Conservation (phyloP, 2,888 invertebrate species). For the Pachycephus smyrnensis region DNA sequence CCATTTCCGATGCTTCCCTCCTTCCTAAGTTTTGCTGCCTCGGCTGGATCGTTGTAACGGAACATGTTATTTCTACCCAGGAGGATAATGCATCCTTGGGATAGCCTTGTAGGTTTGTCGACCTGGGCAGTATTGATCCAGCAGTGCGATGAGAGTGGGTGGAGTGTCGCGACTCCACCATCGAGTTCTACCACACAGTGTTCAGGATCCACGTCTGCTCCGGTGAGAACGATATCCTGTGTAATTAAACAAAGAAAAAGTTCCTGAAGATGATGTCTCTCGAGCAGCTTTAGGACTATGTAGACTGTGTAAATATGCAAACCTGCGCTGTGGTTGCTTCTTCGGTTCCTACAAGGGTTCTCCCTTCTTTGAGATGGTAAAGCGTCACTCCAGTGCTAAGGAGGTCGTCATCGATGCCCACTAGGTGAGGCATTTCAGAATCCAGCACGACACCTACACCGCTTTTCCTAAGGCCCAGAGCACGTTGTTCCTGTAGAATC, state of each 20-base stretch:
- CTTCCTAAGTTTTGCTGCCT: constrained; percentile 85
- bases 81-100: constrained; percentile 84
- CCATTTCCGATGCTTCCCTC: constrained; percentile 76
- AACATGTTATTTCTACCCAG: constrained; percentile 85
- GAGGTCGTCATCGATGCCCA: constrained; percentile 91
- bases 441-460: constrained; percentile 90
- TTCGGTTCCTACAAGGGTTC: constrained; percentile 86
- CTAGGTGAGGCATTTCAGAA: constrained; percentile 91
- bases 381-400: constrained; percentile 91
- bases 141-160: constrained; percentile 78
- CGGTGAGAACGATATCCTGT: constrained; percentile 84
- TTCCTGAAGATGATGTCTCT: background rate
- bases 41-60: constrained; percentile 90
- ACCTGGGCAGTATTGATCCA: constrained; percentile 86
- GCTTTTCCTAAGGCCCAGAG: constrained; percentile 86
- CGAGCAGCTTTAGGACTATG: background rate
- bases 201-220: constrained; percentile 81
- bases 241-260: background rate
- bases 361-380: constrained; percentile 92
- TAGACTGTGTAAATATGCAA: background rate
- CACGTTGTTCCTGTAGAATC: constrained; percentile 88
- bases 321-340: constrained; percentile 72
- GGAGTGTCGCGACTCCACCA: constrained; percentile 80
- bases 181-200: constrained; percentile 82
- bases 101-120: constrained; percentile 82